phyloP scores from a whole-genome alignment of 2,888 invertebrate species.

The Ophraella communa region DNA sequence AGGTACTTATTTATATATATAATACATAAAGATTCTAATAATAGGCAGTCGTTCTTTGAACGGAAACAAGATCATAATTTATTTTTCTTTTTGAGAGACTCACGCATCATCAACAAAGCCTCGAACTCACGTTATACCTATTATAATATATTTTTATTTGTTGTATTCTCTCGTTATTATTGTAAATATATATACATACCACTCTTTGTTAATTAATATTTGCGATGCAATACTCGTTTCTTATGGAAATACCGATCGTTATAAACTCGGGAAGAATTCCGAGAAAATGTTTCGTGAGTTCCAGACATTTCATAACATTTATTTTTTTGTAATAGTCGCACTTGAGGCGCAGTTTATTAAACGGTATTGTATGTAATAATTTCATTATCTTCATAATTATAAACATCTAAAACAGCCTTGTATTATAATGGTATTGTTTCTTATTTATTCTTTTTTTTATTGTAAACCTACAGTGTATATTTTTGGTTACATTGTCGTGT shows the following conservation, averaged over 20 bases:
- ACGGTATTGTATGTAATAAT: too few species aligned
- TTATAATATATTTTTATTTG: constrained; percentile 38
- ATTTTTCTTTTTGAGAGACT: constrained; percentile 38
- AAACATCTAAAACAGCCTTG: too few species aligned
- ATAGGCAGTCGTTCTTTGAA: constrained; percentile 16
- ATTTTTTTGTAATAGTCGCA: too few species aligned
- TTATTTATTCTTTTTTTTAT: too few species aligned
- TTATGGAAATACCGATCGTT: constrained; percentile 37
- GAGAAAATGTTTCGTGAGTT: constrained; percentile 26
- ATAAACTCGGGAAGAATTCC: constrained; percentile 31
- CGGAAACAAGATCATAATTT: constrained; percentile 31
- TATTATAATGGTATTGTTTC: too few species aligned
- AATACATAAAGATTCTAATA: constrained; percentile 28
- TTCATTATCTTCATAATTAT: too few species aligned
- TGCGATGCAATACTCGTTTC: constrained; percentile 24
- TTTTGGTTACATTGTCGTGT: not conserved
- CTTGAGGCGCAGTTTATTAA: too few species aligned
- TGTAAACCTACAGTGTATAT: too few species aligned
- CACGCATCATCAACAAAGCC: constrained; percentile 37
- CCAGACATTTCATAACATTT: too few species aligned
- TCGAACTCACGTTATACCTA: constrained; percentile 39
- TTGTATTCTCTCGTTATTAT: constrained; percentile 39
- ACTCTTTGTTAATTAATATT: constrained; percentile 38
- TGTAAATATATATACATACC: constrained; percentile 37
- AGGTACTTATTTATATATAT: too few species aligned